Base-by-base conservation (phyloP, 2,113 vertebrate species). In the Tauraco erythrolophus region DNA sequence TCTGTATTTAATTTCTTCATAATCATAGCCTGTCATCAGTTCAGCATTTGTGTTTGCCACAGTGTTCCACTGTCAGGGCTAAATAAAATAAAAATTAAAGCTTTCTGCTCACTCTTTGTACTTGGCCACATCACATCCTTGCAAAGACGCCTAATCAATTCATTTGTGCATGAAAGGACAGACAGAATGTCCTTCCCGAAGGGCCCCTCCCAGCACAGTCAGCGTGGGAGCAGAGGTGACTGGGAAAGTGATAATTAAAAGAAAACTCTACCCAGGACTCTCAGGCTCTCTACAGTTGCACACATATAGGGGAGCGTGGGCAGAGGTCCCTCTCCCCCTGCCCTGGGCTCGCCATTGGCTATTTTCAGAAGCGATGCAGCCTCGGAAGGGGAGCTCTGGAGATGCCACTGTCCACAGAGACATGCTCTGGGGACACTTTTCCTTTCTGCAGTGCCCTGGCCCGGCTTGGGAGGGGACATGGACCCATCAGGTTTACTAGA, bases 161-260 rank as follows among this genome's bases (percentile, higher is more conserved):
- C 37, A 87, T 78, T 90, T 97, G 91, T 93, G 87, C 89, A 83
- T 86, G 93, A 96, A 96, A 98, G 90, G 88, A 93, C 80, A 95
- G 76, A 61, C 5, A 64, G 45, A 83, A 41, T 1, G 31, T 81
- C 78, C 68, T 83, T 95, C 75, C 92, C 79, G 19, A 84, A 95
- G 94, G 89, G 91, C 50, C 69, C 76, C 87, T 61, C 65, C 89
- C 50, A 84, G 87, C 65, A 76, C 56, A 94, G 70, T 30, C 68
- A 81, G 85, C 13, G 1, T 45, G 80, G 53, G 94, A 93, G 57
- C 75, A 92, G 80, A 69, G 37, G 48, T 86, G 90, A 78, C 84
- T 92, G 70, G 69, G 81, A 96, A 96, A 89, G 77, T 18, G 53
- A 70, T 88, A 96, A 97, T 96, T 95, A 87, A 92, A 96, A 92